These are phyloP conservation scores for Rissa tridactyla DNA, from an alignment of 2,113 vertebrate genomes.

Conservation along the genomic window DNA sequence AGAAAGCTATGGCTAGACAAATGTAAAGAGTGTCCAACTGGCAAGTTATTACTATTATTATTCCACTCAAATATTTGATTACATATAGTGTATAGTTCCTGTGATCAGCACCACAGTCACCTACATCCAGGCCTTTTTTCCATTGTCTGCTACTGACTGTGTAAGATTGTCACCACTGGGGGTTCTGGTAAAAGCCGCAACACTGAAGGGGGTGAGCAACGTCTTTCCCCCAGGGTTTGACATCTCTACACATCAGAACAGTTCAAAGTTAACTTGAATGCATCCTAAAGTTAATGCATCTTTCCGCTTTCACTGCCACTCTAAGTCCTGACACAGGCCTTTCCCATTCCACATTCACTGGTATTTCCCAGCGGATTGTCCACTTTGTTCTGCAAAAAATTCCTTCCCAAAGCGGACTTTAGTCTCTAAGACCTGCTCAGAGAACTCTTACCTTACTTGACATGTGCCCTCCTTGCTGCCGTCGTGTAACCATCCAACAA, in stretches of 20 bases:
- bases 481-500: not conserved
- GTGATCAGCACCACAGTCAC: not conserved
- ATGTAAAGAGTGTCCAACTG: not conserved
- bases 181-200: not conserved
- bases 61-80: not conserved
- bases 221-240: not conserved
- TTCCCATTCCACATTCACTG: not conserved
- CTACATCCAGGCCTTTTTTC: not conserved
- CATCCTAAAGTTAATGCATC: not conserved
- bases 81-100: not conserved
- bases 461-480: not conserved
- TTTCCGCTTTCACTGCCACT: not conserved
- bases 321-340: not conserved
- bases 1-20: not conserved
- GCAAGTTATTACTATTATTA: not conserved
- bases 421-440: not conserved
- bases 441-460: not conserved
- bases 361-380: not conserved
- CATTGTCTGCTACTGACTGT: not conserved
- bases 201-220: not conserved
- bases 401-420: not conserved
- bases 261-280: not conserved
- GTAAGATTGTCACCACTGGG: accelerated
- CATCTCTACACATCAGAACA: not conserved
- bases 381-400: not conserved